Base-by-base conservation (phyloP, 2,888 invertebrate species). In the Drosophila subquinaria region DNA sequence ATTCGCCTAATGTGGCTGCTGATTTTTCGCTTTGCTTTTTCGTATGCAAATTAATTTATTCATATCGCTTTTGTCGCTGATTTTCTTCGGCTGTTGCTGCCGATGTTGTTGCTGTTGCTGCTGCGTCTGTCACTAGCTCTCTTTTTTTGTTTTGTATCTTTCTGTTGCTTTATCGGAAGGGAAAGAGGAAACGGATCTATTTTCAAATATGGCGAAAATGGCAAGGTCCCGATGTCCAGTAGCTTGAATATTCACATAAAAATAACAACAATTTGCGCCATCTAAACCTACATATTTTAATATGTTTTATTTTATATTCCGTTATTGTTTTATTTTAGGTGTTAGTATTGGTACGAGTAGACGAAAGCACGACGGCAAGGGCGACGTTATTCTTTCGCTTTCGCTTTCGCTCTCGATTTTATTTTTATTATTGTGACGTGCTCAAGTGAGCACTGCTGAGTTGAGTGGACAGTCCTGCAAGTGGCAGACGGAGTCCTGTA, bases 41-140 rank as follows among this genome's bases (percentile, higher is more conserved):
- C 68, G 79, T 75, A 78, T 78, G 78, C 79, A 78, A 78, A 78
- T 78, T 75, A 69, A 78, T 78, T 78, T 73, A 77, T 77, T 74
- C 68, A 74, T 78, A 69, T 78, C 53, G 75, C 71, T 78, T 67
- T 73, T 71, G 71, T 69, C 38, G 77, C 59, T 57, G 73, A 73
- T 76, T 76, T 73, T 77, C 77, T 77, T 73, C 38, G 45, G 40
- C 66, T 67, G 66, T 67, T 67, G 64, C 53, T 62, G 57, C 47
- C 68, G 63, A 53, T 67, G 65, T 48, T 62, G 57, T 67, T 67
- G 40, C 66, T 67, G 66, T 67, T 67, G 64, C 53, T 62, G 57
- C 47, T 64, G 56, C 35, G 47, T 67, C 48, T 76, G 56, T 65
- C 61, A 60, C 43, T 72, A 36, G 50, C 35, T 64, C 38, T 47